Conservation (phyloP, 2,888 invertebrate species). For the Neoitamus cyanurus region DNA sequence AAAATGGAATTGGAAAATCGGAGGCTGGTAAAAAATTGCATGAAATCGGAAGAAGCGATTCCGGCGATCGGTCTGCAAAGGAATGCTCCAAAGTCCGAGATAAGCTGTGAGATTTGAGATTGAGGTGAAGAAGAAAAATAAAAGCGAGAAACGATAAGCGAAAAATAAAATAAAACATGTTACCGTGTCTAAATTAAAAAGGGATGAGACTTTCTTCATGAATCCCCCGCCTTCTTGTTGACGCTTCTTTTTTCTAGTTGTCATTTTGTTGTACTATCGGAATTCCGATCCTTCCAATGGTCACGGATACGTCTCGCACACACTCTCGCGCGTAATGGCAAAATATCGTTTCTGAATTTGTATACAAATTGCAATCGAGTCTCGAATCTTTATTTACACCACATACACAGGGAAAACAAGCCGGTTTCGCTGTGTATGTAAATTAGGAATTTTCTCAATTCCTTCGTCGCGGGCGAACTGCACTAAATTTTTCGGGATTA, state of each 20-base stretch:
- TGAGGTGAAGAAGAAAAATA: not conserved
- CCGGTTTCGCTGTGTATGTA: not conserved
- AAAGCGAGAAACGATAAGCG: not conserved
- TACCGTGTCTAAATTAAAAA: slow-evolving; percentile 86
- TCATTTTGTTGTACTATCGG: slow-evolving; percentile 66
- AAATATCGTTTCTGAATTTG: not conserved
- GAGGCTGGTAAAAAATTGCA: not conserved
- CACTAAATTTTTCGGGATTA: not conserved
- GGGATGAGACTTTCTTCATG: slow-evolving; percentile 88
- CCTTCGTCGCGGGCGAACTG: not conserved
- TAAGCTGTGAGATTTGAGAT: not conserved
- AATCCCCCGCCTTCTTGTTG: slow-evolving; percentile 75
- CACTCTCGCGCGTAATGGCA: not conserved
- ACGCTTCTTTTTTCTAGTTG: slow-evolving; percentile 75
- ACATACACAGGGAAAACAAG: not conserved
- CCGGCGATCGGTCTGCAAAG: not conserved
- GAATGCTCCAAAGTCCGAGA: not conserved
- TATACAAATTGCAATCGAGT: not conserved
- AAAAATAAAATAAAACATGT: slow-evolving; percentile 49
- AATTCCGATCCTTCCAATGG: slow-evolving; percentile 26
- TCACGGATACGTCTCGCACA: not conserved
- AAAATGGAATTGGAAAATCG: not conserved
- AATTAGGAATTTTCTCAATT: not conserved
- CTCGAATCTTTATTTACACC: slow-evolving; percentile 15
- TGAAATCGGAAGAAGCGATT: not conserved